These are phyloP conservation scores for Pimephales promelas DNA, from an alignment of 2,113 vertebrate species.

Conservation along the genomic window DNA sequence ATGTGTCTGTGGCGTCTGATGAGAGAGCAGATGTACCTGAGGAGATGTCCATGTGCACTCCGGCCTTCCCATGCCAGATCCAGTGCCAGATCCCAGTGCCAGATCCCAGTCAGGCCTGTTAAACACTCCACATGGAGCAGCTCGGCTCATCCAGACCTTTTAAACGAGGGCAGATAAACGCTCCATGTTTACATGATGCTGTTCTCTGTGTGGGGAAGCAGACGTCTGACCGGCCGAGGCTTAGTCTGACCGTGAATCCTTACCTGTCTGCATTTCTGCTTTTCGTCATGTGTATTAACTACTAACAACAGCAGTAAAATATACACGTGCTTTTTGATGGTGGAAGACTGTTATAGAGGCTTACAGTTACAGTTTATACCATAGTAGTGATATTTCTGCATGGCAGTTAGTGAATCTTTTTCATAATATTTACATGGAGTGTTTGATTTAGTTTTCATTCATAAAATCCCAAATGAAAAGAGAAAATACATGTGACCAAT, in stretches of 20 bases:
- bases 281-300: not conserved
- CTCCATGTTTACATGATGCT: conserved; percentile 26
- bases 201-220: not conserved
- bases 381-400: not conserved
- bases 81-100: conserved; percentile 52
- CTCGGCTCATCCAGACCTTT: conserved; percentile 44
- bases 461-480: too few relatives aligned
- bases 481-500: too few relatives aligned
- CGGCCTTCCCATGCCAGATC: not conserved
- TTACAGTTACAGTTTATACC: too few relatives aligned
- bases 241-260: not conserved
- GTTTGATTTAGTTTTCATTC: too few relatives aligned
- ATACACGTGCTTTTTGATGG: not conserved
- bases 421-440: not conserved
- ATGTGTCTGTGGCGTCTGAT: not conserved
- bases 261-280: not conserved
- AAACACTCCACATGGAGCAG: conserved; percentile 44
- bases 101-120: conserved; percentile 49
- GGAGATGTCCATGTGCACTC: conserved; percentile 24
- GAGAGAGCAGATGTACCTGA: not conserved
- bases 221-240: not conserved
- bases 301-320: not conserved
- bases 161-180: conserved; percentile 22
- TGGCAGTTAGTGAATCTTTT: not conserved
- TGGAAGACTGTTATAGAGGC: not conserved